Evolutionary conservation across 2,113 vertebrate species (phyloP), one percentile per base, ranked within the genome.

Genomic region (Smithornis capensis): DNA sequence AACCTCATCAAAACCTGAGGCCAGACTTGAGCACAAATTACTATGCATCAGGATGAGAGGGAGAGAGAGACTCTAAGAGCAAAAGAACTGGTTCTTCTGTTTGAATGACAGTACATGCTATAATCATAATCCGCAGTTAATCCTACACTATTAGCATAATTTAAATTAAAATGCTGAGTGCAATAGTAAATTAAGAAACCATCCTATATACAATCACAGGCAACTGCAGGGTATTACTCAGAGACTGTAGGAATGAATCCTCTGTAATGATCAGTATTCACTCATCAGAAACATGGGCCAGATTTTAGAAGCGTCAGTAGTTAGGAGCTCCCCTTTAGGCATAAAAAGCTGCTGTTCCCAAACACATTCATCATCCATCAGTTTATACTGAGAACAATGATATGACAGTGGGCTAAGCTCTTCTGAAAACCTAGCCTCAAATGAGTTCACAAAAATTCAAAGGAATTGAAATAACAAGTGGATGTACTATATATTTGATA

Each of bases 91-190:
- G 31, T 83, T 90, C 83, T 83, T 83, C 86, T 80, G 47, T 68
- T 90, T 92, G 60, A 68, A 83, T 75, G 79, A 67, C 60, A 90
- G 76, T 60, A 96, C 91, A 90, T 35, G 80, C 64, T 84, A 78
- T 90, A 94, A 83, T 96, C 93, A 89, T 95, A 96, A 96, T 92
- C 96, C 42, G 1, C 53, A 52, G 68, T 93, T 96, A 96, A 97
- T 97, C 94, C 94, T 93, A 59, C 37, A 42, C 49, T 81, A 93
- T 94, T 93, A 93, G 73, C 94, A 96, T 92, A 93, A 96, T 87
- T 94, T 94, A 92, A 96, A 97, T 96, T 92, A 90, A 96, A 96
- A 96, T 89, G 92, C 85, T 52, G 81, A 86, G 79, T 87, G 90
- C 80, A 93, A 81, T 22, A 77, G 92, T 86, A 95, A 95, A 93